A percentile compares a stretch with the other conserved stretches of the same genome.
These are phyloP conservation scores for Caenorhabditis elegans DNA, from an alignment of 1,140 invertebrate genomes.

Conservation along the genomic window WBcel235 BX284602.5:10795001-10795500, in stretches of 20 bases:
- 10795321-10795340: no score
- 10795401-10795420: conserved; percentile 40
- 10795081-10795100: not conserved
- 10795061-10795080: conserved; percentile 17
- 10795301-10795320: no score
- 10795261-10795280: conserved; percentile 44
- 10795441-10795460: not conserved
- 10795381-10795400: conserved; percentile 45
- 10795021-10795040: conserved; percentile 17
- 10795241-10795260: conserved; percentile 36
- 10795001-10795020: conserved; percentile 8
- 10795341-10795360: not conserved
- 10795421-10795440: not conserved
- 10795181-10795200: not conserved
- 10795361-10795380: not conserved
- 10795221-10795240: conserved; percentile 42
- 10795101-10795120: conserved; percentile 34
- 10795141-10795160: not conserved
- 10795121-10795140: conserved; percentile 32
- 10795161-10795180: not conserved
- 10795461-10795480: conserved; percentile 30
- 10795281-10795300: conserved; percentile 46
- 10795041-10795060: conserved; percentile 11
- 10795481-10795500: not conserved
- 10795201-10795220: conserved; percentile 14